Percentiles rank a stretch among this genome's conserved stretches.
Conservation (phyloP, 2,888 invertebrate genomes). For the Ennomos fuscantarius region DNA sequence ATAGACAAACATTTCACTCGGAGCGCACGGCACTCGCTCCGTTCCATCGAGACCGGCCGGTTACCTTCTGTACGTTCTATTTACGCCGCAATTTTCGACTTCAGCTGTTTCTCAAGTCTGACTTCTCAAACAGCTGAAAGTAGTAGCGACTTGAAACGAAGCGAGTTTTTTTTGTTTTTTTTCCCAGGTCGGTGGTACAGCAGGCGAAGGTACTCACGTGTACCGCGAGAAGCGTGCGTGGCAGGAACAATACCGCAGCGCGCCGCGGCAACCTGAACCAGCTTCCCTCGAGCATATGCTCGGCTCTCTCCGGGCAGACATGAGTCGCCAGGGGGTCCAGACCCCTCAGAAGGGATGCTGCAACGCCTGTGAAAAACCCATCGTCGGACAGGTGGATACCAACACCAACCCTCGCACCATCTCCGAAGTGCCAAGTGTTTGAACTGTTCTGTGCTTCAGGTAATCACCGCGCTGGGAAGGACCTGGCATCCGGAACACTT, state of each 20-base stretch:
- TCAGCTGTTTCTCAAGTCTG: conserved; percentile 24
- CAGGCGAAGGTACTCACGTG: conserved; percentile 83
- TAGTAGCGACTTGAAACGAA: conserved; percentile 14
- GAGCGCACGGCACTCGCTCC: conserved; percentile 77
- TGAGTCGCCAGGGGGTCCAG: conserved; percentile 99
- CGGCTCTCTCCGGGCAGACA: conserved; percentile 97
- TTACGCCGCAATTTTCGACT: conserved; percentile 42
- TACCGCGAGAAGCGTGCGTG: conserved; percentile 86
- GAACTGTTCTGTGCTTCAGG: conserved; percentile 70
- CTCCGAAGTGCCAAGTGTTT: conserved; percentile 7
- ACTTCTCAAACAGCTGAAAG: conserved; percentile 32
- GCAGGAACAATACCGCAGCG: conserved; percentile 83
- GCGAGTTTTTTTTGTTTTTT: conserved; percentile 19
- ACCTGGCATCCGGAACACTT: conserved; percentile 99
- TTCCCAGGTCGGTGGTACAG: conserved; percentile 73
- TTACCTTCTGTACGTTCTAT: conserved; percentile 69
- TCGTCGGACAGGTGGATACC: conserved; percentile 94
- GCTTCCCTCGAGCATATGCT: conserved; percentile 92
- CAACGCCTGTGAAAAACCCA: conserved; percentile 99
- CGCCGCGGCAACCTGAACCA: conserved; percentile 83
- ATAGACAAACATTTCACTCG: conserved; percentile 82
- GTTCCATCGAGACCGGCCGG: conserved; percentile 69
- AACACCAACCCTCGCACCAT: background rate
- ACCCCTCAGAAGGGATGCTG: conserved; percentile 99
- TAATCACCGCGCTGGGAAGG: conserved; percentile 98